A percentile compares a stretch with the other conserved stretches of the same genome.
These are phyloP conservation scores for Distichodus sexfasciatus DNA, from an alignment of 2,797 vertebrate genomes.

Conservation along the genomic window DNA sequence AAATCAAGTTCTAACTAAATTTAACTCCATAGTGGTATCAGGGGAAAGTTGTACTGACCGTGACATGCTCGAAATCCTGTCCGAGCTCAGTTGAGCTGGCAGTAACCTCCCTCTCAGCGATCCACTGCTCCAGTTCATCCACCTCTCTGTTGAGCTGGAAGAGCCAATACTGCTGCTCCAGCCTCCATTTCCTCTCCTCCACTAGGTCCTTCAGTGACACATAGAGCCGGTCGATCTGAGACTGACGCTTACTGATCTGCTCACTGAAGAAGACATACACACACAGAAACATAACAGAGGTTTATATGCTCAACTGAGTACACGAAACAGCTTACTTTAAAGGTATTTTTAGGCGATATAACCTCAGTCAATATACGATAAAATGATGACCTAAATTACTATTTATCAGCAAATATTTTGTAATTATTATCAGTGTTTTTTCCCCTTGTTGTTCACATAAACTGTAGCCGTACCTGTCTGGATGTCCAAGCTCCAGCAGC, in stretches of 20 bases:
- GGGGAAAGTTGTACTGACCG: conserved; percentile 71
- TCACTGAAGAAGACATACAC: conserved; percentile 71
- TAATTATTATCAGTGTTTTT: too few relatives aligned
- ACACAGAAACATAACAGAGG: not conserved
- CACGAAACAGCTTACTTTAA: too few relatives aligned
- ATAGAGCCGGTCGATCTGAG: conserved; percentile 93
- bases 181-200: conserved; percentile 83
- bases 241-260: conserved; percentile 92
- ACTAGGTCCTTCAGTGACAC: conserved; percentile 95
- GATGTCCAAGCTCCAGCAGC: conserved; percentile 89
- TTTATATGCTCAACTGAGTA: not conserved
- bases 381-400: too few relatives aligned
- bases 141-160: conserved; percentile 93
- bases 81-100: conserved; percentile 92
- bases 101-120: conserved; percentile 91
- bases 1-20: too few relatives aligned
- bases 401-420: too few relatives aligned
- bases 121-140: conserved; percentile 96
- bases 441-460: too few relatives aligned
- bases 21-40: too few relatives aligned
- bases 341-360: too few relatives aligned
- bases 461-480: conserved; percentile 88
- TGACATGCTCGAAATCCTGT: conserved; percentile 93
- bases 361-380: too few relatives aligned
- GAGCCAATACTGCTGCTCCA: conserved; percentile 97